Percentiles rank a stretch among this genome's conserved stretches.
Conservation (phyloP, 2,113 vertebrate species). For the Anthoscopus minutus region DNA sequence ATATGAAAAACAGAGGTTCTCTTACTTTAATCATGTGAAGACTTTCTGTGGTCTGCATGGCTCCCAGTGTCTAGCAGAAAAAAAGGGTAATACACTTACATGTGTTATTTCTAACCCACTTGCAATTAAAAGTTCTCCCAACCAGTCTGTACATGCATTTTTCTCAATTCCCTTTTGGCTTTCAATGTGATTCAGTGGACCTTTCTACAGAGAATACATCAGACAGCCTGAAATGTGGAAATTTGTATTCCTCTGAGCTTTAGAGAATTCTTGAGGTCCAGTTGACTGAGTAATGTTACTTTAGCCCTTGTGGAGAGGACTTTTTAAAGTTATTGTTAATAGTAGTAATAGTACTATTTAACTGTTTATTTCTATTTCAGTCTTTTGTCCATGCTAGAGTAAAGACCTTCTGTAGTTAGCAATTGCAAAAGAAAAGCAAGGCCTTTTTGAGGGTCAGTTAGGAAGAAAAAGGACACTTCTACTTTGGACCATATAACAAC, state of each 20-base stretch:
- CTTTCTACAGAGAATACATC: background rate
- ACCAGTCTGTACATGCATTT: background rate
- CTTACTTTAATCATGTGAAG: background rate
- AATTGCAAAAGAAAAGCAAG: background rate
- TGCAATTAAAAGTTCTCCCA: background rate
- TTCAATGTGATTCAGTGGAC: background rate
- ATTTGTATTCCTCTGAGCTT: background rate
- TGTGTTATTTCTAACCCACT: background rate
- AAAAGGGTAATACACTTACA: background rate
- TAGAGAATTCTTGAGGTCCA: background rate
- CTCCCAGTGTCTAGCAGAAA: background rate
- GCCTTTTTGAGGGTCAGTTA: background rate
- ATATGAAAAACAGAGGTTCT: background rate
- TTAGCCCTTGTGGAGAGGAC: background rate
- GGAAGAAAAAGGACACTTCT: background rate
- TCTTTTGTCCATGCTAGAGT: background rate
- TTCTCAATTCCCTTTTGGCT: background rate
- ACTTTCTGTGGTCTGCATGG: background rate
- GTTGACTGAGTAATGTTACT: background rate
- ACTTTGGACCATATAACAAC: background rate
- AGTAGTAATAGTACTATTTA: background rate
- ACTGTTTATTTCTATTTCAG: background rate
- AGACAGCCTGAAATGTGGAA: background rate
- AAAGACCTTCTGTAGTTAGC: background rate
- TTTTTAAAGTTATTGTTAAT: background rate